A percentile compares a stretch with the other conserved stretches of the same genome.
Evolutionary conservation across 2,797 vertebrate genomes (phyloP).

Genomic region (Leptodactylus fallax): DNA sequence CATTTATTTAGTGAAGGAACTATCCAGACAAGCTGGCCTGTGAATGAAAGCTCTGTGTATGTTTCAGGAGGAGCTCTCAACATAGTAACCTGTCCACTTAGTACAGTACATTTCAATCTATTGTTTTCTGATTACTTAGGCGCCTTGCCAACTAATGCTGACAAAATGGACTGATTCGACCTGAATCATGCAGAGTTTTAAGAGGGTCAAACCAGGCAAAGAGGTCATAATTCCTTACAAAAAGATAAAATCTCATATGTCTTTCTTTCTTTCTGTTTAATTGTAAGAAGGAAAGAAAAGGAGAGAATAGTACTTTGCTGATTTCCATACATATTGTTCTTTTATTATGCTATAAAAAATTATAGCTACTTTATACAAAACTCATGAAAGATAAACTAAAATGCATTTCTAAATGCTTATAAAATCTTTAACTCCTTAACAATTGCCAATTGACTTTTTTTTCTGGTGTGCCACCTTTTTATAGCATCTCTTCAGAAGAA

Average conservation of each 20-base stretch:
- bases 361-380: too few relatives aligned
- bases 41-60: conserved; percentile 29
- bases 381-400: too few relatives aligned
- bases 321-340: neutral
- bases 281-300: neutral
- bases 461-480: too few relatives aligned
- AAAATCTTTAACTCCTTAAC: too few relatives aligned
- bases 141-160: conserved; percentile 36
- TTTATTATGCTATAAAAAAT: neutral
- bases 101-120: conserved; percentile 48
- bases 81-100: conserved; percentile 40
- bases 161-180: conserved; percentile 41
- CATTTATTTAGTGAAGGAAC: conserved; percentile 1
- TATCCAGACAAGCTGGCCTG: neutral
- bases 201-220: conserved; percentile 46
- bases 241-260: neutral
- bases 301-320: neutral
- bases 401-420: too few relatives aligned
- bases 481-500: too few relatives aligned
- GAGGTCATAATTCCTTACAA: conserved; percentile 2
- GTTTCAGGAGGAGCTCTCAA: conserved; percentile 33
- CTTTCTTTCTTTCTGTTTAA: neutral
- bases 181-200: conserved; percentile 19
- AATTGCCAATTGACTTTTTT: too few relatives aligned
- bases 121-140: conserved; percentile 49